Conservation (phyloP, 2,888 invertebrate species). For the Cecidostiba fungosa region DNA sequence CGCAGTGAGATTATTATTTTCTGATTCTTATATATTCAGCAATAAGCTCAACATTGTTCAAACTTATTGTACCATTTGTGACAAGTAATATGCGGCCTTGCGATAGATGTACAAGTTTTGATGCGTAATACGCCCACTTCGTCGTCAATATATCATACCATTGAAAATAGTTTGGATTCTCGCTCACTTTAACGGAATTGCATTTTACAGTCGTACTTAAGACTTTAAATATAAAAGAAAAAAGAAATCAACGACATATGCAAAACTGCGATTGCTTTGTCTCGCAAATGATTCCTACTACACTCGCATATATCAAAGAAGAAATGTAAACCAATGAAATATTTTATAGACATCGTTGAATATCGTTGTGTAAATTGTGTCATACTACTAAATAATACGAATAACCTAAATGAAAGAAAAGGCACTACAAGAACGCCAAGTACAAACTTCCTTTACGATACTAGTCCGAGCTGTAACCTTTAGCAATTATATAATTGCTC, state of each 20-base stretch:
- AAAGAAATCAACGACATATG: neutral
- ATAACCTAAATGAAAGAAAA: constrained; percentile 28
- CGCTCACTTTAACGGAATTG: constrained; percentile 28
- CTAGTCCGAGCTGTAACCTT: constrained; percentile 44
- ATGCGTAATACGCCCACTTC: neutral
- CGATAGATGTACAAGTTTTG: constrained; percentile 22
- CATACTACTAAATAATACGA: neutral
- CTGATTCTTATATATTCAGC: constrained; percentile 43
- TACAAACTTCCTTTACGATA: constrained; percentile 56
- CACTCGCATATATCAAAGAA: neutral
- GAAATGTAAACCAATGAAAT: constrained; percentile 7
- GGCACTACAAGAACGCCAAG: constrained; percentile 47
- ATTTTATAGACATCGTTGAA: neutral
- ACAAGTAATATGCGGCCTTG: constrained; percentile 54
- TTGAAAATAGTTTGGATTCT: neutral
- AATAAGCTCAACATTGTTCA: constrained; percentile 28
- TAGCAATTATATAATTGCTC: constrained; percentile 8
- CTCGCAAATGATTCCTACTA: neutral
- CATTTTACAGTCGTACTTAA: constrained; percentile 40
- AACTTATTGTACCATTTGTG: constrained; percentile 34
- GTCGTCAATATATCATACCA: neutral
- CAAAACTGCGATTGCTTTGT: constrained; percentile 13
- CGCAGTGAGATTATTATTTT: constrained; percentile 48
- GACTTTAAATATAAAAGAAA: neutral
- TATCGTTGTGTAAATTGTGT: constrained; percentile 20